Conservation (phyloP, 2,888 invertebrate species). For the Drosophila picticornis region DNA sequence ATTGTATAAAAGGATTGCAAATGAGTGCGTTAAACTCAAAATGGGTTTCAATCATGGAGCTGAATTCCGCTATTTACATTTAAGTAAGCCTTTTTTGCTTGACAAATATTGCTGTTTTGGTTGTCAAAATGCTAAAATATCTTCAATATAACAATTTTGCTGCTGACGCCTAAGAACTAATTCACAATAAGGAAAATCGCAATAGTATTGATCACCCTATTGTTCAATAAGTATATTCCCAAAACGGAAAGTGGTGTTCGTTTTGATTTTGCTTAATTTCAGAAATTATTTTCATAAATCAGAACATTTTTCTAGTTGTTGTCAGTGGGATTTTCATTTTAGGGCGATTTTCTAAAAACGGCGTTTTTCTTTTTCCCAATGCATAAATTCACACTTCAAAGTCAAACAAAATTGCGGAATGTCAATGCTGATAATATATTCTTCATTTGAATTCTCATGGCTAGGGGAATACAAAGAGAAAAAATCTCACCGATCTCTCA, state of each 20-base stretch:
- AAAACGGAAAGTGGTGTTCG: neutral
- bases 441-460: slow-evolving; percentile 11
- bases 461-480: slow-evolving; percentile 18
- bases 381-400: neutral
- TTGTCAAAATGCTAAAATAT: neutral
- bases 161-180: neutral
- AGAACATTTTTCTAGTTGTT: neutral
- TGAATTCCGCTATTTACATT: neutral
- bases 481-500: slow-evolving; percentile 6
- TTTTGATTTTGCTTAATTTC: neutral
- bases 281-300: neutral
- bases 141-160: neutral
- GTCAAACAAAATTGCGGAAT: slow-evolving; percentile 3
- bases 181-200: neutral
- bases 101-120: neutral
- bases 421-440: slow-evolving; percentile 16
- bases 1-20: neutral
- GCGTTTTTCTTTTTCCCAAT: neutral
- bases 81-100: neutral
- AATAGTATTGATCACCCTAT: neutral
- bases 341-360: neutral
- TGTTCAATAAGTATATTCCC: neutral
- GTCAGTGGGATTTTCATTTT: neutral
- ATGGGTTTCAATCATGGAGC: neutral
- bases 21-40: neutral